A percentile compares a stretch with the other conserved stretches of the same genome.
phyloP scores from a whole-genome alignment of 2,113 vertebrate species.

The Acrocephalus arundinaceus region DNA sequence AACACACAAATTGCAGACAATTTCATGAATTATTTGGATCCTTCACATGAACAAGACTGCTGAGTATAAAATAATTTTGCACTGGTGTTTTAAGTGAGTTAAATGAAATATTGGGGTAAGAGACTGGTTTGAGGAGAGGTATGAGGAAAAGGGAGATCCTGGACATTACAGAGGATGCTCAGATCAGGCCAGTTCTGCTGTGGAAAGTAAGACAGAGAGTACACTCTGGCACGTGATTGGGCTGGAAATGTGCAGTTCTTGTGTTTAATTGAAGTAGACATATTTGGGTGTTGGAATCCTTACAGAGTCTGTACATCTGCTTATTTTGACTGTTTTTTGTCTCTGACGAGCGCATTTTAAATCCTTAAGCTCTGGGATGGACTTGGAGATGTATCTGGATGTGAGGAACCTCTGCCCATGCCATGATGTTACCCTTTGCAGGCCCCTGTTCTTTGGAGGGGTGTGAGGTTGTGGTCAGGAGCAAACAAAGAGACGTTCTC shows the following conservation, averaged over 20 bases:
- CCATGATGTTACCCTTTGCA: accelerated
- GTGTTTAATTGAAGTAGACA: constrained; percentile 16
- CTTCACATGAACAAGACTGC: background rate
- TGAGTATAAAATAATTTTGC: background rate
- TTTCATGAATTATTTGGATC: constrained; percentile 15
- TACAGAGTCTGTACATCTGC: constrained; percentile 29
- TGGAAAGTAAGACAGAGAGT: background rate
- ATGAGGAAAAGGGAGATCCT: background rate
- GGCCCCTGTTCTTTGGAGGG: background rate
- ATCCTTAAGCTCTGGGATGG: background rate
- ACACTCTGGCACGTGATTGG: background rate
- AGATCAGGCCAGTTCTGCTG: background rate
- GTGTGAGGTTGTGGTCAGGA: background rate
- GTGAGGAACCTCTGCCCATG: background rate
- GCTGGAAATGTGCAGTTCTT: constrained; percentile 42
- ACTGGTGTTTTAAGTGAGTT: background rate
- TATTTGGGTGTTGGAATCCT: constrained; percentile 37
- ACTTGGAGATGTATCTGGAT: background rate
- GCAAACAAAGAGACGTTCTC: background rate
- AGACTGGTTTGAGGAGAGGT: background rate
- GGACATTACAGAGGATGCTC: background rate
- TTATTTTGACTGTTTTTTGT: constrained; percentile 26
- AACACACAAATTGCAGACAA: background rate
- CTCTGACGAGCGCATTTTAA: background rate
- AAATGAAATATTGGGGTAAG: background rate